Evolutionary conservation across 2,113 vertebrate genomes (phyloP).

Genomic region (Prietella phreatophila): DNA sequence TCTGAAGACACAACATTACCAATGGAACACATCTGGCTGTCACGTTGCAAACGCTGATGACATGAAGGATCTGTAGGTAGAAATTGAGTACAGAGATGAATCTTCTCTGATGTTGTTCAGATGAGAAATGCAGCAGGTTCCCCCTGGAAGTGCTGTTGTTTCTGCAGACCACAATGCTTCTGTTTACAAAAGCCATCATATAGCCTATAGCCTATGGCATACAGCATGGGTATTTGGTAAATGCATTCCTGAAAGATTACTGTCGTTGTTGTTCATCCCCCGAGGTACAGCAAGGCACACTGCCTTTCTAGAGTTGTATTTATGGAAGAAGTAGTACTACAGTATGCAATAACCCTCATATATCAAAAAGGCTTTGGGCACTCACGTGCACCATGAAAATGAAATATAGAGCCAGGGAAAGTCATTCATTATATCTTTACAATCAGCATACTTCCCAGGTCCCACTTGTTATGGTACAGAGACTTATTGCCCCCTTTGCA

Average conservation of each 20-base stretch:
- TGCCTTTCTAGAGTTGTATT: constrained; percentile 44
- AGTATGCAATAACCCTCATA: constrained; percentile 41
- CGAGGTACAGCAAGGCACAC: not conserved
- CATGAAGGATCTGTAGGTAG: constrained; percentile 29
- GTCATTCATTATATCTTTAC: constrained; percentile 67
- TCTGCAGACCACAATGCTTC: not conserved
- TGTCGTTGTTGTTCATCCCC: constrained; percentile 7
- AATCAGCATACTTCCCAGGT: constrained; percentile 66
- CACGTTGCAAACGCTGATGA: constrained; percentile 67
- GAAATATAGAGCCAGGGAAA: constrained; percentile 59
- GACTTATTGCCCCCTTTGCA: constrained; percentile 71
- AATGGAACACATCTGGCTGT: constrained; percentile 84
- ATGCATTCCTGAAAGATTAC: not conserved
- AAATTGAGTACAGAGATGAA: not conserved
- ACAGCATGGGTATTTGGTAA: not conserved
- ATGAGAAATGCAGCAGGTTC: not conserved
- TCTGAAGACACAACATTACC: constrained; percentile 81
- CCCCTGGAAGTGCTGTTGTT: not conserved
- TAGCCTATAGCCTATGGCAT: not conserved
- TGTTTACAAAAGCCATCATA: not conserved
- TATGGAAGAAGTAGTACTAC: constrained; percentile 46
- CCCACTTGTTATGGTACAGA: constrained; percentile 70
- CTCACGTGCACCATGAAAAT: constrained; percentile 56
- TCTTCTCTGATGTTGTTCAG: not conserved
- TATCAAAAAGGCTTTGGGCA: constrained; percentile 44